Percentiles rank a stretch among this genome's conserved stretches.
Conservation (phyloP, 2,113 vertebrate species). For the Serilophus lunatus region DNA sequence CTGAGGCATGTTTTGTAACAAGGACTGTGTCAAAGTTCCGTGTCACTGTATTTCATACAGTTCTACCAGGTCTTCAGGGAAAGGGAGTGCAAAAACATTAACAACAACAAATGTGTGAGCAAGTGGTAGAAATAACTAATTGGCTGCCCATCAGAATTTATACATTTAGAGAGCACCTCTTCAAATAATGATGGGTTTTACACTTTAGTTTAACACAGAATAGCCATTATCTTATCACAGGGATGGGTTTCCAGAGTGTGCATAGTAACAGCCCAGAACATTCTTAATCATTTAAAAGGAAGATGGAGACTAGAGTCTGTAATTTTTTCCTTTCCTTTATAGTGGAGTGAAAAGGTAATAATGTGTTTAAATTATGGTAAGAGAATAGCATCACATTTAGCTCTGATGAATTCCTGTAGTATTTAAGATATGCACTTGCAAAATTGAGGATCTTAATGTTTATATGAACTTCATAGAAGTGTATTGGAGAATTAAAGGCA, state of each 20-base stretch:
- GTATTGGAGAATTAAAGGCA: not conserved
- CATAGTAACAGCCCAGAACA: not conserved
- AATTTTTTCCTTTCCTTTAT: not conserved
- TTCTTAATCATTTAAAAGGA: not conserved
- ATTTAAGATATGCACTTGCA: not conserved
- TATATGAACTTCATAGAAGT: not conserved
- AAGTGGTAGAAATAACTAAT: conserved; percentile 57
- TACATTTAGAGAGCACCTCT: conserved; percentile 18
- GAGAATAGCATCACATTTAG: not conserved
- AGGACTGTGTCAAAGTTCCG: conserved; percentile 44
- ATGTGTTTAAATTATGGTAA: not conserved
- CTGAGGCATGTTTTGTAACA: conserved; percentile 60
- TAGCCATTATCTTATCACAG: not conserved
- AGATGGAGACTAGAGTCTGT: not conserved
- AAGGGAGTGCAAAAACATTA: conserved; percentile 54
- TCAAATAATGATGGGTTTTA: conserved; percentile 22
- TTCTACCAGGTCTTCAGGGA: conserved; percentile 55
- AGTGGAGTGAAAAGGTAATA: not conserved
- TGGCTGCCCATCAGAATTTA: conserved; percentile 53
- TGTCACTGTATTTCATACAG: conserved; percentile 59
- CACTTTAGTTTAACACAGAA: not conserved
- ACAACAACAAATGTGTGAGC: conserved; percentile 55
- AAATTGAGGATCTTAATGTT: not conserved
- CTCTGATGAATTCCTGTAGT: not conserved
- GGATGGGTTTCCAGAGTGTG: not conserved